Base-by-base conservation (phyloP, 2,797 vertebrate genomes). In the Notamacropus eugenii region DNA sequence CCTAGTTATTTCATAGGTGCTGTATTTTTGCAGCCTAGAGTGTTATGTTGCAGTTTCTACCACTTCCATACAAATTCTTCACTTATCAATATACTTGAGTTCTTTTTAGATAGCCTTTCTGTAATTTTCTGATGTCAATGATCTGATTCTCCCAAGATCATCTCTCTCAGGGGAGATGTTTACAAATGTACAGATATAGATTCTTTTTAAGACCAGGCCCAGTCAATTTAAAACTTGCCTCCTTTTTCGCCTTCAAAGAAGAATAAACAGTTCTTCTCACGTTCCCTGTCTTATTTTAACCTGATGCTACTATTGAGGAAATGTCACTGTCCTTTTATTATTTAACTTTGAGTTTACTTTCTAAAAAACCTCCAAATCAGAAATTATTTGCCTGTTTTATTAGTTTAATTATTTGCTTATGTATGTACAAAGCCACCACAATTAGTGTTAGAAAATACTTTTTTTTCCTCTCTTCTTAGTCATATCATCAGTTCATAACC, bases 221-320 rank as follows among this genome's bases (percentile, higher is more conserved):
- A 93, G 90, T 91, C 95, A 52, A 82, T 54, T 97, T 94, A 87
- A 54, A 95, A 46, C 50, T 93, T 93, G 58, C n/a, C 95, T 59
- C 52, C 52, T 91, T 91, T 93, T 92, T 96, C 91, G 27, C 40
- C 40, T 46, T 54, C 67, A 97, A 95, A 95, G 34, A 29, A 1
- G 59, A 93, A 92, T 91, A 90, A 50, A 93, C 87, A 55, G 12
- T 29, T 92, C 92, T 92, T 87, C 90, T 27, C n/a, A 46, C 92
- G n/a, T 8, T 28, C 93, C 52, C 95, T 96, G 40, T 93, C 40
- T 50, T 24, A 87, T 96, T 96, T 95, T 92, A 96, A 94, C 91
- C 50, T 55, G 57, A 95, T 95, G 59, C 40, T 56, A 34, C 40
- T 95, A 0, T 94, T 96, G 96, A 94, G 94, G 91, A 93, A 94